Conservation (phyloP, 2,113 vertebrate genomes). For the Columba janthina region DNA sequence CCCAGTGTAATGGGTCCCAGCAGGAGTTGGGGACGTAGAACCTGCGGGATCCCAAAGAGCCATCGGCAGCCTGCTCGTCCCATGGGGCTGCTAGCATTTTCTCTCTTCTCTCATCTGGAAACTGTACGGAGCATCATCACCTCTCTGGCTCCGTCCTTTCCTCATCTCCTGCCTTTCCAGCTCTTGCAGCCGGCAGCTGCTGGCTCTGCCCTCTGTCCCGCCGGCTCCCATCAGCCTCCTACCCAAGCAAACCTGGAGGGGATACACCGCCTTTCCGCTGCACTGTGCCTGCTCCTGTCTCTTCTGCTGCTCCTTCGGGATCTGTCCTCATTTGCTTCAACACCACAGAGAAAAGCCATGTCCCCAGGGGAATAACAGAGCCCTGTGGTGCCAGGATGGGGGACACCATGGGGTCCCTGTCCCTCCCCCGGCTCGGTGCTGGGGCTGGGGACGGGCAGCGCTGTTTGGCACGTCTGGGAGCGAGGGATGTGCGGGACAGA, state of each 20-base stretch:
- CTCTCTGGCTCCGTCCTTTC: background rate
- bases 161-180: background rate
- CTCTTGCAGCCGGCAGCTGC: background rate
- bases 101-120: constrained; percentile 15
- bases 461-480: background rate
- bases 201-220: constrained; percentile 5
- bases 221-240: background rate
- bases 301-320: background rate
- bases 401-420: rapidly evolving
- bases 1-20: no score
- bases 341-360: background rate
- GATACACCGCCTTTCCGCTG: background rate
- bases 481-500: background rate
- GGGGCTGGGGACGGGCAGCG: background rate
- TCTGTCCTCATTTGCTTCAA: background rate
- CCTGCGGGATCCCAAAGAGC: background rate
- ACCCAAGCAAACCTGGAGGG: constrained; percentile 22
- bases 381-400: background rate
- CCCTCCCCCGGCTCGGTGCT: background rate
- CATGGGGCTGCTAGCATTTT: background rate
- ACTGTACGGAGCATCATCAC: background rate
- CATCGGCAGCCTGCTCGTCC: background rate
- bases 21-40: background rate
- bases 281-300: constrained; percentile 45
- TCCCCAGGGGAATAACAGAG: background rate